phyloP scores from a whole-genome alignment of 53 echinoderm and acorn worm species.

The Arbacia lixula region DNA sequence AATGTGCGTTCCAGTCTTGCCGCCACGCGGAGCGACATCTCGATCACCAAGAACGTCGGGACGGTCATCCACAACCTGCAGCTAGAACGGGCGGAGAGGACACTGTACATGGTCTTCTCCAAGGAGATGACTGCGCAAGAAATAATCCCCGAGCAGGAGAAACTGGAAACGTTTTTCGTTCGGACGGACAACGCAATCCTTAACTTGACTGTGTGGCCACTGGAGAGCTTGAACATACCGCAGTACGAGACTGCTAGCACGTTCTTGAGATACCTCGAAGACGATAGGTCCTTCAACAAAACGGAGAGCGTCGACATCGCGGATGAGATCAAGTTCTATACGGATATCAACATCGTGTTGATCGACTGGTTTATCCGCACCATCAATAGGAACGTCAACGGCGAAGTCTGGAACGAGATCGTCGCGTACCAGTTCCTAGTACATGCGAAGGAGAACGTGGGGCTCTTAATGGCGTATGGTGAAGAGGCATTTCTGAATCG shows the following conservation, averaged over 20 bases:
- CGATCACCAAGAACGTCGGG: conserved; percentile 51
- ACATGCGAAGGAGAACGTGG: conserved; percentile 73
- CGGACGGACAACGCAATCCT: conserved; percentile 14
- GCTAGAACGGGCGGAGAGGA: conserved; percentile 36
- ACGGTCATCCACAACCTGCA: conserved; percentile 60
- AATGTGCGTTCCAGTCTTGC: neutral
- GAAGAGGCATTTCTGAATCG: conserved; percentile 61
- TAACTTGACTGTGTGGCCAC: conserved; percentile 33
- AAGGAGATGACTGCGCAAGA: conserved; percentile 4
- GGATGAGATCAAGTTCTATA: conserved; percentile 62
- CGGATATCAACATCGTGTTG: conserved; percentile 56
- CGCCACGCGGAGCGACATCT: conserved; percentile 11
- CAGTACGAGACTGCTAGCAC: conserved; percentile 9
- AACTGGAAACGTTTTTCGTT: neutral
- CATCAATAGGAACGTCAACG: conserved; percentile 47
- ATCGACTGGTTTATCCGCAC: conserved; percentile 64
- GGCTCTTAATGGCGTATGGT: conserved; percentile 67
- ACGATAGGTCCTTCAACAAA: neutral
- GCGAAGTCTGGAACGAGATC: conserved; percentile 60
- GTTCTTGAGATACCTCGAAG: conserved; percentile 44
- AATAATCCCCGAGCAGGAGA: neutral
- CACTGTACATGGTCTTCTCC: conserved; percentile 21
- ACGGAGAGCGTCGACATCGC: conserved; percentile 1
- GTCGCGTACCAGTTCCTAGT: conserved; percentile 70
- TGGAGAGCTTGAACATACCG: neutral